Base-by-base conservation (phyloP, 2,888 invertebrate species). In the Synanthedon andrenaeformis region DNA sequence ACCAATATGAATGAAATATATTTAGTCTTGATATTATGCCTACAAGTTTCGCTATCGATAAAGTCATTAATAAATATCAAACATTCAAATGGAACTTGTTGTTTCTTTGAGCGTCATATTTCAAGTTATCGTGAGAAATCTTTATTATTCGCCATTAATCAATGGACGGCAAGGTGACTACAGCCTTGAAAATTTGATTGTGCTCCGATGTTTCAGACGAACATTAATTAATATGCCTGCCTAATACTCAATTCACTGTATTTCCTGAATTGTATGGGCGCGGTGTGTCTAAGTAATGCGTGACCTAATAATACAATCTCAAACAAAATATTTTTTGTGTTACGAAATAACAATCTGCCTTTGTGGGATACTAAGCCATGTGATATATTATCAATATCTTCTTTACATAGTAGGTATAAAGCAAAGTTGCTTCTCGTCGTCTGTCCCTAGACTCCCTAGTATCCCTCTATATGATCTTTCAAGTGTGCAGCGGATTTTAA, bases 141-240 rank as follows among this genome's bases (percentile, higher is more conserved):
- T 50, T 66, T 68, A 73, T 74, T 63, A 69, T 70, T 66, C 67
- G 62, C 61, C 70, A 79, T 82, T 78, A 79, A 82, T 82, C 80
- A 80, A 73, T 72, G 70, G 61, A 66, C 67, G 55, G 65, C 74
- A 70, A 79, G 77, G 78, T 73, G 66, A 62, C 41, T 54, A 70
- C 67, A 64, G 65, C 79, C 76, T 79, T 79, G 72, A 63, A 60
- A 65, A 66, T 70, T 64, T 60, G 61, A 68, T 70, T 63, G 63
- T 61, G 65, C 59, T 58, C 59, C 65, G 65, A 70, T 65, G 61
- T 68, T 19, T 17, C 49, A 19, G 49, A 49, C 17, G 49, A 19
- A 23, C 19, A 49, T 49, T 49, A 49, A 49, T 49, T 49, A 23
- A 17, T 49, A 45, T 45, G n/a, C n/a, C 14, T 45, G 12, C 14